Percentiles rank a stretch among this genome's conserved stretches.
Evolutionary conservation across 1,140 invertebrate genomes (phyloP).

Genomic region (Aphis craccivora): DNA sequence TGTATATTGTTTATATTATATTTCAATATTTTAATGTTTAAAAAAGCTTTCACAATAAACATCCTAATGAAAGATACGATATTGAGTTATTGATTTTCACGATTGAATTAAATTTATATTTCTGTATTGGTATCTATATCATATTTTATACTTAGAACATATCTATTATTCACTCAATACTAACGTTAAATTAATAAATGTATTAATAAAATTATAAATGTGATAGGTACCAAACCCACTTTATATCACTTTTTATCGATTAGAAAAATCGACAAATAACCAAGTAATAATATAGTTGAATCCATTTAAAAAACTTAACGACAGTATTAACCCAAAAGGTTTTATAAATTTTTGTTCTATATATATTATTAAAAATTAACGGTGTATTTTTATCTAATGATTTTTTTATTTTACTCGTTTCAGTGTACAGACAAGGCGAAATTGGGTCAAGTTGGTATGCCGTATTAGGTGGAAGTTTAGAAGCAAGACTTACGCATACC

Average conservation of each 20-base stretch:
- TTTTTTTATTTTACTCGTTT: conserved; percentile 61
- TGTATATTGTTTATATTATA: too few relatives aligned
- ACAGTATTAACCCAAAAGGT: background rate
- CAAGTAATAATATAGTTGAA: too few relatives aligned
- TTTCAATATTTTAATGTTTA: too few relatives aligned
- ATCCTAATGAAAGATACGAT: too few relatives aligned
- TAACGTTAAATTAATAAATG: background rate
- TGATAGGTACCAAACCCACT: too few relatives aligned
- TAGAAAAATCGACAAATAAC: background rate
- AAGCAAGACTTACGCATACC: conserved; percentile 65
- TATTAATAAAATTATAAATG: background rate
- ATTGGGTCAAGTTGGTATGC: conserved; percentile 91
- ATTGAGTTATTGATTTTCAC: too few relatives aligned
- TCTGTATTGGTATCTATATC: too few relatives aligned
- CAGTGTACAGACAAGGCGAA: conserved; percentile 90
- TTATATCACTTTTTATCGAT: too few relatives aligned
- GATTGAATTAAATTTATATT: too few relatives aligned
- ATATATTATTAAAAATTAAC: background rate
- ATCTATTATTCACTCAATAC: background rate
- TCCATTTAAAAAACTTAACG: background rate
- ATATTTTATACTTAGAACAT: too few relatives aligned
- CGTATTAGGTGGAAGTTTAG: conserved; percentile 82
- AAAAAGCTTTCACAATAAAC: too few relatives aligned
- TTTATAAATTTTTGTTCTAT: background rate
- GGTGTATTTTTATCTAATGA: background rate